Evolutionary conservation across 1,140 invertebrate species (phyloP), one percentile per base, ranked within the genome.

Genomic region (Rhagoletis pomonella): DNA sequence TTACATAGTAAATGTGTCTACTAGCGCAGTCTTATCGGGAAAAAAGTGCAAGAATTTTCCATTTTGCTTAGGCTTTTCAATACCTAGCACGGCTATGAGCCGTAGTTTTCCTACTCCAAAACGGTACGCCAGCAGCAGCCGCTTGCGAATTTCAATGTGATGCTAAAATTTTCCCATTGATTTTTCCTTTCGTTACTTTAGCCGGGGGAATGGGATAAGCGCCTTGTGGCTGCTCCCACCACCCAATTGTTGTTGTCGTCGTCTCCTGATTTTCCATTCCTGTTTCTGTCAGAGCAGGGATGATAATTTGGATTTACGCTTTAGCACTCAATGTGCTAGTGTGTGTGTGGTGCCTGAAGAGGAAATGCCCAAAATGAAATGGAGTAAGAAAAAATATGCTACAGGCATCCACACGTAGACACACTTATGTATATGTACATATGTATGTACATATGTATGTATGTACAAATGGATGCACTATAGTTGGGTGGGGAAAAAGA

Each of bases 271-370:
- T 81, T 81, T 81, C 73, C 55, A 81, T 47, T 55, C 47, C 73
- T 17, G 19, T 81, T 81, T 9, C 47, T 81, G 47, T 50, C 47
- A 81, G 73, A 12, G 47, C 73, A 81, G 47, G 73, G 47, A 55
- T 81, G 73, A 81, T 81, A 81, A 81, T 81, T 55, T 81, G 73
- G 47, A 81, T 81, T 81, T 81, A 81, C 73, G 73, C 73, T 47
- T 81, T 81, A 81, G 47, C 73, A 17, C 73, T 14, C n/a, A 55
- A 17, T 81, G 60, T n/a, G 10, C 10, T 50, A 12, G 44, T 50
- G 69, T 77, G 44, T 39, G 5, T 69, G 42, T 81, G 44, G 73
- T 77, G 47, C 14, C 55, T 55, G 73, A n/a, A 10, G 19, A 81
- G n/a, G 44, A 58, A 81, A 81, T 81, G 73, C 47, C 73, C 47